phyloP scores from a whole-genome alignment of 2,888 invertebrate genomes.

The Sinotaia quadrata region DNA sequence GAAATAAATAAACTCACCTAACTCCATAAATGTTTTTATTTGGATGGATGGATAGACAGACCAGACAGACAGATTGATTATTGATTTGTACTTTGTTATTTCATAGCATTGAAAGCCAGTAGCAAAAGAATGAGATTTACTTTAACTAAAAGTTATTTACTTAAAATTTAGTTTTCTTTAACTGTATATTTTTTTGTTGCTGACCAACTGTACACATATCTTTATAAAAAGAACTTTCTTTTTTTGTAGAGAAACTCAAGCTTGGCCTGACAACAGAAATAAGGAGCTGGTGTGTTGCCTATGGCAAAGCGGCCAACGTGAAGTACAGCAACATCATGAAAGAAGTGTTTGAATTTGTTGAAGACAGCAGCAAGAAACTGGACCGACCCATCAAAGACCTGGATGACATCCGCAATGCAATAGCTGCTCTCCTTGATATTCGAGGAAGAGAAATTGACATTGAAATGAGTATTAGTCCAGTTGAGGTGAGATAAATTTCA shows the following conservation, averaged over 20 bases:
- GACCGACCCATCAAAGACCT: conserved; percentile 90
- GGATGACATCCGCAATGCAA: conserved; percentile 93
- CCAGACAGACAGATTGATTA: too few relatives aligned
- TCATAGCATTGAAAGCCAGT: too few relatives aligned
- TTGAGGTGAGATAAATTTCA: conserved; percentile 82
- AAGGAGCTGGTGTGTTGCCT: conserved; percentile 70
- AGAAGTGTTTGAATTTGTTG: conserved; percentile 84
- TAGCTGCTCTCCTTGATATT: conserved; percentile 93
- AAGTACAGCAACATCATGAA: conserved; percentile 72
- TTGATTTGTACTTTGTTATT: too few relatives aligned
- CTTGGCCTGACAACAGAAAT: conserved; percentile 83
- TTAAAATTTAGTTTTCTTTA: neutral
- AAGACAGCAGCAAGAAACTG: conserved; percentile 83
- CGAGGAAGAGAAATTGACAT: conserved; percentile 95
- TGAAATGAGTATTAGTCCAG: conserved; percentile 93
- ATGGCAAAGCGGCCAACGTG: conserved; percentile 70
- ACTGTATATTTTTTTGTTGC: neutral
- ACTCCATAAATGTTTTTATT: too few relatives aligned
- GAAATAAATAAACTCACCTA: too few relatives aligned
- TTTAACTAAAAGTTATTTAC: too few relatives aligned
- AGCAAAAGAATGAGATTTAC: too few relatives aligned
- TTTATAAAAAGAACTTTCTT: neutral
- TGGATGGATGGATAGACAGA: too few relatives aligned
- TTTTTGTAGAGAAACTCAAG: conserved; percentile 78
- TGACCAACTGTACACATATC: neutral